A percentile compares a stretch with the other conserved stretches of the same genome.
Conservation (phyloP, 1,140 invertebrate species). For the Heliconius himera region DNA sequence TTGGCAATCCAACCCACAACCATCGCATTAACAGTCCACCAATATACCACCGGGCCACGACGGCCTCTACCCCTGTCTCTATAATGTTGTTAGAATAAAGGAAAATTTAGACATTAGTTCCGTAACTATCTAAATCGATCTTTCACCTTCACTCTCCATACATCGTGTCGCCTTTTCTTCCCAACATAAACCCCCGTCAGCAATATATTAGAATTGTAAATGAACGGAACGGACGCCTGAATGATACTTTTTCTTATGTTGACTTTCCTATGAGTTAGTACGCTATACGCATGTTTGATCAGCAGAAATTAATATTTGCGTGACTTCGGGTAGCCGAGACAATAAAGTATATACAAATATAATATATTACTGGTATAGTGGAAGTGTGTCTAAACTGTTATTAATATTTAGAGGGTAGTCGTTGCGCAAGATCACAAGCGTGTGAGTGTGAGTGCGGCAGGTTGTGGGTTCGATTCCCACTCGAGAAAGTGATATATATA, state of each 20-base stretch:
- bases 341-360: not conserved
- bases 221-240: not conserved
- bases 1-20: too few species aligned
- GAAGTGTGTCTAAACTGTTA: not conserved
- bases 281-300: not conserved
- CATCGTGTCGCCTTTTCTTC: not conserved
- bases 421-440: too few species aligned
- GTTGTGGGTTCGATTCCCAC: too few species aligned
- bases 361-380: not conserved
- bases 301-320: slow-evolving; percentile 17
- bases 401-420: not conserved
- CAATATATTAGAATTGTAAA: slow-evolving; percentile 23
- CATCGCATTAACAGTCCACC: too few species aligned
- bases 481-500: too few species aligned
- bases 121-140: not conserved
- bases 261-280: slow-evolving; percentile 3
- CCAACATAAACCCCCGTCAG: not conserved
- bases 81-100: not conserved
- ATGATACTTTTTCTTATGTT: not conserved
- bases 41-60: too few species aligned
- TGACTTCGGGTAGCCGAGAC: not conserved
- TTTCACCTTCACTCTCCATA: not conserved
- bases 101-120: not conserved
- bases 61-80: not conserved
- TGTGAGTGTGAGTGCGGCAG: too few species aligned